Conservation (phyloP, 2,888 invertebrate genomes). For the Macaria liturata region DNA sequence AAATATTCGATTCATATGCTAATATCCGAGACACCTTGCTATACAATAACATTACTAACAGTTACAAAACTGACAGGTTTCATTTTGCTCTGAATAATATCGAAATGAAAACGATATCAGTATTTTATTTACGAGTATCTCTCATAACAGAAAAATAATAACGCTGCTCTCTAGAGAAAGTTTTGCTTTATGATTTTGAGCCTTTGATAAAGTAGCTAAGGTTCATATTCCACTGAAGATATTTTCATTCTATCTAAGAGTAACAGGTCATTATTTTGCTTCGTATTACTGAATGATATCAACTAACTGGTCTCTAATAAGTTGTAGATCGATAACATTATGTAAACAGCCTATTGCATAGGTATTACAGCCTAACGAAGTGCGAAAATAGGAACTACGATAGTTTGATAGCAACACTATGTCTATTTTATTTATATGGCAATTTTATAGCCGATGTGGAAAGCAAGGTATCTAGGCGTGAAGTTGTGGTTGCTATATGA, state of each 20-base stretch:
- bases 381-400: slow-evolving; percentile 58
- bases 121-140: slow-evolving; percentile 7
- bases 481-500: slow-evolving; percentile 17
- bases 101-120: slow-evolving; percentile 9
- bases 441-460: slow-evolving; percentile 29
- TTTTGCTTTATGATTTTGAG: slow-evolving; percentile 1
- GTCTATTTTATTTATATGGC: slow-evolving; percentile 22
- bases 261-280: slow-evolving; percentile 8
- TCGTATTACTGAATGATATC: slow-evolving; percentile 16
- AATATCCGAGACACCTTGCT: slow-evolving; percentile 42
- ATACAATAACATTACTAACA: slow-evolving; percentile 13
- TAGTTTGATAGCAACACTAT: slow-evolving; percentile 35
- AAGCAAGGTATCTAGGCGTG: slow-evolving; percentile 46
- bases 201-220: slow-evolving; percentile 8
- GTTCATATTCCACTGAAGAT: slow-evolving; percentile 1
- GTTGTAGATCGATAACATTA: slow-evolving; percentile 34
- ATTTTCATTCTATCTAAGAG: background rate
- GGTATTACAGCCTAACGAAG: slow-evolving; percentile 35
- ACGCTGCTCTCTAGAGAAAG: background rate
- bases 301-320: slow-evolving; percentile 23
- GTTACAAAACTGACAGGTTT: slow-evolving; percentile 11
- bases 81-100: slow-evolving; percentile 2
- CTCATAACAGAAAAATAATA: slow-evolving; percentile 10
- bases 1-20: slow-evolving; percentile 12
- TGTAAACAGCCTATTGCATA: slow-evolving; percentile 38